Conservation (phyloP, 1,140 invertebrate species). For the Drosophila ohnishii region DNA sequence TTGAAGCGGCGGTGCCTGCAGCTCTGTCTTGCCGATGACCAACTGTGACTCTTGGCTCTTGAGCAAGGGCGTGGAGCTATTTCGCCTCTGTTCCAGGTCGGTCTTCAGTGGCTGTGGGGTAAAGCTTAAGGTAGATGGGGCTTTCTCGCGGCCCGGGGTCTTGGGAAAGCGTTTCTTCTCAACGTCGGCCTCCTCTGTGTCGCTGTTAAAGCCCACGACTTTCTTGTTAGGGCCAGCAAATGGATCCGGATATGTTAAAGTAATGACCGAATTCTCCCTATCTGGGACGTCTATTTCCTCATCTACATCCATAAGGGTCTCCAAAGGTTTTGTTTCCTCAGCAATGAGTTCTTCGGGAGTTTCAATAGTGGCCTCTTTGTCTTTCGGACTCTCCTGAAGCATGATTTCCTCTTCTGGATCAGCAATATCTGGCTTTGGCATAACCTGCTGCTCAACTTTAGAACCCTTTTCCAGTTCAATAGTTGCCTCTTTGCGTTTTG, state of each 20-base stretch:
- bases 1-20: constrained; percentile 24
- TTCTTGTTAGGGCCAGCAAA: constrained; percentile 22
- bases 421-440: neutral
- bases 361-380: neutral
- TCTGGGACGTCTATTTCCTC: neutral
- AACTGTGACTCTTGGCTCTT: constrained; percentile 18
- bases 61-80: constrained; percentile 60
- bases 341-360: neutral
- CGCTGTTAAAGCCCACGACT: constrained; percentile 41
- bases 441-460: neutral
- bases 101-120: neutral
- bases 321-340: neutral
- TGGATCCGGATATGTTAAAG: neutral
- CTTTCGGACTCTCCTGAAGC: neutral
- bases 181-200: neutral
- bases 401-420: neutral
- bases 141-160: constrained; percentile 54
- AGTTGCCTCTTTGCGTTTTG: neutral
- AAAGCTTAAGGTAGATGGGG: neutral
- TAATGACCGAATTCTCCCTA: neutral
- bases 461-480: neutral
- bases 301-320: neutral
- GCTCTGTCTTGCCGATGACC: neutral
- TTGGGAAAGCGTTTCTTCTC: constrained; percentile 60
- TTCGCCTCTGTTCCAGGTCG: constrained; percentile 38